Conservation (phyloP, 2,797 vertebrate species). For the Salarias fasciatus region DNA sequence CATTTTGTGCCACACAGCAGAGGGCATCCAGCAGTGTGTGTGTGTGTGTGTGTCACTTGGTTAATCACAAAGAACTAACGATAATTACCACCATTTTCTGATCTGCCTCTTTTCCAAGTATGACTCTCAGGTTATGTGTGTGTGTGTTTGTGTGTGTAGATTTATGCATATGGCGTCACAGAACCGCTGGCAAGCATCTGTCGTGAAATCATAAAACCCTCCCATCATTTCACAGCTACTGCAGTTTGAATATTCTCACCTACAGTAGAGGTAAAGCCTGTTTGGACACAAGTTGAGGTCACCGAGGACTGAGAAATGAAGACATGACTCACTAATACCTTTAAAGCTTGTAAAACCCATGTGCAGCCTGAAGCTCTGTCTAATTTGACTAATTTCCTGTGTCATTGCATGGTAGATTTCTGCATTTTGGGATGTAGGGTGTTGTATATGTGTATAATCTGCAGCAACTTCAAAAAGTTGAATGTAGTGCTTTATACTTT, state of each 20-base stretch:
- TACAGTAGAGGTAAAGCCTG: slow-evolving; percentile 9
- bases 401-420: too few relatives aligned
- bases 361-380: background rate
- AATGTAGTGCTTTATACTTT: too few relatives aligned
- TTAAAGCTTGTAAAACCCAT: too few relatives aligned
- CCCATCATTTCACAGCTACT: slow-evolving; percentile 19
- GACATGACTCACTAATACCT: slow-evolving; percentile 5
- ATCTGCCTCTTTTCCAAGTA: slow-evolving; percentile 51
- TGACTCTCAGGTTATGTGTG: slow-evolving; percentile 31
- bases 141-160: slow-evolving; percentile 10
- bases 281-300: slow-evolving; percentile 13
- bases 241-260: slow-evolving; percentile 10
- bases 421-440: too few relatives aligned
- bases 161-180: slow-evolving; percentile 22
- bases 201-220: slow-evolving; percentile 20
- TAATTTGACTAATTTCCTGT: too few relatives aligned
- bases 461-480: too few relatives aligned
- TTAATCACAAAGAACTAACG: slow-evolving; percentile 74
- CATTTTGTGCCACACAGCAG: slow-evolving; percentile 74
- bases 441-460: too few relatives aligned
- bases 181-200: slow-evolving; percentile 11
- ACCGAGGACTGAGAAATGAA: slow-evolving; percentile 13
- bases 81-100: slow-evolving; percentile 71
- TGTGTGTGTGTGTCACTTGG: slow-evolving; percentile 52
- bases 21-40: slow-evolving; percentile 55